A percentile compares a stretch with the other conserved stretches of the same genome.
Conservation (phyloP, 2,113 vertebrate species). For the Aix galericulata region DNA sequence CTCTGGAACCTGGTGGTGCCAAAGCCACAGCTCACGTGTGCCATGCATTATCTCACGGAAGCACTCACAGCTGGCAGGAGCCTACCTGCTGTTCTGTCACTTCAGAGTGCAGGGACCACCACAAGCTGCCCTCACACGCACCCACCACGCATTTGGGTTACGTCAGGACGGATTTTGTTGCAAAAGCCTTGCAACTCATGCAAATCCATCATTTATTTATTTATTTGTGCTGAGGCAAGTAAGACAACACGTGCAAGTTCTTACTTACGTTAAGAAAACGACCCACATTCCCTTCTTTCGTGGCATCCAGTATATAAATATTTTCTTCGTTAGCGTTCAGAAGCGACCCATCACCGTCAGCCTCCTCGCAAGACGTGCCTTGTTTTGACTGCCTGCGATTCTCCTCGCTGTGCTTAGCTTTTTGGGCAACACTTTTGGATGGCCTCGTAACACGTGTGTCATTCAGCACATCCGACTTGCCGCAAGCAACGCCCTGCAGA, state of each 20-base stretch:
- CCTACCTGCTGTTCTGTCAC: neutral
- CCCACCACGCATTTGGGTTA: neutral
- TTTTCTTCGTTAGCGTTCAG: slow-evolving; percentile 16
- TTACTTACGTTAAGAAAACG: slow-evolving; percentile 92
- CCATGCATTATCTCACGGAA: neutral
- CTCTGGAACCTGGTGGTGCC: neutral
- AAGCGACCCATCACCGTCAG: neutral
- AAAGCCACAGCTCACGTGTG: neutral
- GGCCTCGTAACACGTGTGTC: neutral
- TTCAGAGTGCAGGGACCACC: neutral
- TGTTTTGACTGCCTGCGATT: slow-evolving; percentile 1
- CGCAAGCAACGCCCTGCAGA: neutral
- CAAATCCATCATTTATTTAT: neutral
- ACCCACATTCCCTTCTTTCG: slow-evolving; percentile 92
- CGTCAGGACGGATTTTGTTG: neutral
- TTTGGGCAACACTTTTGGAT: neutral
- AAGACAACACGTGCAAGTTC: neutral
- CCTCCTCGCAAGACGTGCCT: neutral
- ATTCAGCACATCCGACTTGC: neutral
- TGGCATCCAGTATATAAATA: slow-evolving; percentile 85
- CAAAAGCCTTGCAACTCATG: neutral
- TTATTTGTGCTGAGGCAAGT: neutral
- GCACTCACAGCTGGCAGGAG: fast-evolving
- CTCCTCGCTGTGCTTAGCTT: neutral
- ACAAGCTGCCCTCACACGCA: neutral